Evolutionary conservation across 2,113 vertebrate genomes (phyloP), one percentile per base, ranked within the genome.

Genomic region (Neotoma lepida): DNA sequence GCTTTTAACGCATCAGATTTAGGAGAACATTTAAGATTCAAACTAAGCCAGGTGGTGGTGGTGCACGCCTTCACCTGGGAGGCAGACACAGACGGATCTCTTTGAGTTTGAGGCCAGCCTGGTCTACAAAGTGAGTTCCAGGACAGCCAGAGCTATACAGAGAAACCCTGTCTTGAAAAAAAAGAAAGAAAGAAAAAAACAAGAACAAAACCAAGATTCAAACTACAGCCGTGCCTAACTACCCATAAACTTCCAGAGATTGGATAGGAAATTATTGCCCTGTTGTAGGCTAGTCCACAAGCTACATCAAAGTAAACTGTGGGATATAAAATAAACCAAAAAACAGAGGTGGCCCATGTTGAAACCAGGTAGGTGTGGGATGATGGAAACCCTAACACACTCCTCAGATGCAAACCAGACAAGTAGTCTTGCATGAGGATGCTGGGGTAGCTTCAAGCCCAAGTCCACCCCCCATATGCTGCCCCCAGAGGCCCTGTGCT

Each of bases 211-310:
- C 66, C 66, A 77, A n/a, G 1, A 58, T 81, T 81, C 18, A 66
- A 68, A 58, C 0, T 46, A n/a, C 17, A 87, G 74, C 30, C 68
- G 33, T 46, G 22, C 6, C 54, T 74, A 89, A 63, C 51, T 80
- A 61, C 33, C 9, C 70, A 74, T 14, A 71, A 76, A 56, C 56
- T 95, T n/a, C 49, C 39, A 49, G 61, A 66, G 39, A 89, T 22
- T 77, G 12, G 56, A 35, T 15, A 95, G 87, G 49, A 95, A 93
- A 87, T 71, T 86, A 84, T 30, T 80, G 51, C 80, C 56, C 22
- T 39, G 12, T 8, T 93, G 78, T 18, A 84, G 84, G 87, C 88
- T 56, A 93, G 90, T 68, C 35, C 63, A 90, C 66, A 71, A 82
- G 35, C n/a, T 73, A 91, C 35, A 41, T 77, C 73, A 84, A 94